Evolutionary conservation across 1,140 invertebrate genomes (phyloP), one percentile per base, ranked within the genome.

Genomic region (Dreissena rostriformis): DNA sequence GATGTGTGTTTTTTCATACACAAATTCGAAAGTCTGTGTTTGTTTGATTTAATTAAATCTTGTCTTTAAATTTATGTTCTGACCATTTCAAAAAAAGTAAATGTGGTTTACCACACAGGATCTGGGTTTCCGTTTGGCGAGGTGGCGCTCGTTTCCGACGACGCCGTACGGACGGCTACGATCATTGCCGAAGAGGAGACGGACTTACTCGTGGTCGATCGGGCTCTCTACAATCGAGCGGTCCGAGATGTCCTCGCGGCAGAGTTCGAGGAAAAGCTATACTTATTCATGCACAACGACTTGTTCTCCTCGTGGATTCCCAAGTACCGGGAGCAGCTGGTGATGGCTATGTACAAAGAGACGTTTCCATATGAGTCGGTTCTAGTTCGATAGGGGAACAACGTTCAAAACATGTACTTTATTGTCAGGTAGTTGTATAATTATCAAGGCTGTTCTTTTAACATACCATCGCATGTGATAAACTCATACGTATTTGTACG

Each of bases 331-430:
- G 92, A 93, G 75, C 92, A 93, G 82, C 85, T 93, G 11, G 88
- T 91, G 8, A 92, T 94, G 91, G 92, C 92, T 0, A 79, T 94
- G 53, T 91, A 92, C 77, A 92, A 91, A 75, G 90, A 92, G 55
- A 88, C 82, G 1, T 90, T 89, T 51, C 83, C 87, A 0, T 94
- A 92, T 76, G 92, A 93, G 49, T 89, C 87, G 10, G 66, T 88
- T 15, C 74, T n/a, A n/a, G n/a, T n/a, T n/a, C n/a, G n/a, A n/a
- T n/a, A n/a, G n/a, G n/a, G n/a, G n/a, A n/a, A n/a, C n/a, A n/a
- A n/a, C n/a, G n/a, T n/a, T n/a, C n/a, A n/a, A n/a, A n/a, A n/a
- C n/a, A n/a, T n/a, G n/a, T n/a, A n/a, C n/a, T n/a, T n/a, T n/a
- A n/a, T n/a, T n/a, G n/a, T n/a, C n/a, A n/a, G n/a, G n/a, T n/a